Evolutionary conservation across 2,888 invertebrate species (phyloP).

Genomic region (Machimus atricapillus): DNA sequence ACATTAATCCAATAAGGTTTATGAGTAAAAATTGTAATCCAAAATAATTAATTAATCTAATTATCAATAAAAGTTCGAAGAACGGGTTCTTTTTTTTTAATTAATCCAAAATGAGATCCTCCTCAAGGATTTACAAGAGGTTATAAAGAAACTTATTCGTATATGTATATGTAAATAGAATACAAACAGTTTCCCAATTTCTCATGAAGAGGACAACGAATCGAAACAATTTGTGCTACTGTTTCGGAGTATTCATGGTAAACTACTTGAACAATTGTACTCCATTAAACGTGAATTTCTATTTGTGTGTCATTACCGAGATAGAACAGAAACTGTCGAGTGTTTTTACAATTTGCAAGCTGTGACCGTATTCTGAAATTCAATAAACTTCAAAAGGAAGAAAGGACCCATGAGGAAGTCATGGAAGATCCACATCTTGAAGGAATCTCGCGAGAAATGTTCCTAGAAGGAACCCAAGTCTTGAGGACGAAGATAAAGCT

Average conservation of each 20-base stretch:
- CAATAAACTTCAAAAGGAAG: neutral
- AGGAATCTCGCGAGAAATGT: neutral
- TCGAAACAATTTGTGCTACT: neutral
- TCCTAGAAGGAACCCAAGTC: neutral
- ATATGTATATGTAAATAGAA: no score
- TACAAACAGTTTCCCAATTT: neutral
- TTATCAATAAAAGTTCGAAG: no score
- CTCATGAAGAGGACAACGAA: neutral
- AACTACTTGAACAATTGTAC: neutral
- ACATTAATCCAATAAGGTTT: no score
- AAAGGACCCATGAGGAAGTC: neutral
- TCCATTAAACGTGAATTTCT: neutral
- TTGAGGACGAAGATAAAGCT: neutral
- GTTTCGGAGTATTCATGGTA: neutral
- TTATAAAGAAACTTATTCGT: no score
- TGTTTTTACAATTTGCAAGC: neutral
- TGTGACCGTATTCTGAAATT: neutral
- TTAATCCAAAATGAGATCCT: no score
- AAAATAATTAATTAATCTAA: no score
- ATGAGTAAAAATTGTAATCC: no score
- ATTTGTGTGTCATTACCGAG: neutral
- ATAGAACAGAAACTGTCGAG: neutral
- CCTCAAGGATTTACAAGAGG: no score
- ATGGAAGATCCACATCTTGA: neutral
- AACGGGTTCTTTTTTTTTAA: no score